Base-by-base conservation (phyloP, 2,888 invertebrate species). In the Rhagium mordax region DNA sequence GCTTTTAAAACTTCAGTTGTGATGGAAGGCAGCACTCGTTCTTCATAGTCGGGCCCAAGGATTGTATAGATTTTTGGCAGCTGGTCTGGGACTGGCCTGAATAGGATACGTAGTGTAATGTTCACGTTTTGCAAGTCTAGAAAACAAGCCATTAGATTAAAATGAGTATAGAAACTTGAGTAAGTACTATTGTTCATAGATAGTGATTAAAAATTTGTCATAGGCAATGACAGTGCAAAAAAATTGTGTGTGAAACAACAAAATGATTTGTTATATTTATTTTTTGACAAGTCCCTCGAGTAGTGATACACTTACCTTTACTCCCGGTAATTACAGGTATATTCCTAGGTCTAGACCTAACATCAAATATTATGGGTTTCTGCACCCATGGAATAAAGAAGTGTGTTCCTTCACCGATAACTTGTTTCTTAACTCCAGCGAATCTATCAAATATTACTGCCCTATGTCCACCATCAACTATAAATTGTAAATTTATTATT, bases 391-490 rank as follows among this genome's bases (percentile, higher is more conserved):
- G 99, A 87, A 99, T 94, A 84, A 96, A 95, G 88, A 99, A 99
- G 89, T 99, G 99, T 76, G 99, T 99, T 59, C 99, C 99, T 89
- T 99, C 99, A 24, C 99, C 99, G 29, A 96, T 93, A 10, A 99
- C 98, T 66, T 91, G 88, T 79, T 95, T 94, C 87, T 98, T 98
- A 51, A 99, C 94, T 85, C 99, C 99, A 71, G 93, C 91, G 88
- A 99, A 99, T 86, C 99, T 93, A 89, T 99, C 99, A 87, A 99
- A 99, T 82, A 99, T 99, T n/a, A 99, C 98, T 78, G 99, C 99
- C 87, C 99, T 92, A 87, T 99, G 96, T 57, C 99, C 99, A 84
- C 99, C 99, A 87, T 99, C 99, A 87, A 99, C 99, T 96, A 88
- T 74, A 33, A 33, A 13, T 10, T 33, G 3, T 33, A 33, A 93